phyloP scores from a whole-genome alignment of 2,113 vertebrate species.

The Bagarius yarrelli region DNA sequence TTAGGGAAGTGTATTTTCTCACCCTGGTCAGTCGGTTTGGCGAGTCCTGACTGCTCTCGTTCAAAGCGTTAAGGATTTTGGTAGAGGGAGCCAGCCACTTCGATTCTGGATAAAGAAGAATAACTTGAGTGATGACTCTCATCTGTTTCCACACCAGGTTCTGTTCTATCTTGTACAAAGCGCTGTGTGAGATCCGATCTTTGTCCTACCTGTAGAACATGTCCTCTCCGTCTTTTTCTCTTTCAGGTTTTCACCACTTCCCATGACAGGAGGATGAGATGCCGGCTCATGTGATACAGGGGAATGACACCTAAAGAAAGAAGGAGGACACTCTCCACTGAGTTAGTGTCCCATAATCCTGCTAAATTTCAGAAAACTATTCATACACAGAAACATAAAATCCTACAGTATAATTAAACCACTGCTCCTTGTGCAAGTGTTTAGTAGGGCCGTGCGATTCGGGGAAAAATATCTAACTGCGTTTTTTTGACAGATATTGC shows the following conservation, averaged over 20 bases:
- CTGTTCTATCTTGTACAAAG: neutral
- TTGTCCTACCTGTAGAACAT: constrained; percentile 77
- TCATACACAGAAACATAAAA: too few relatives aligned
- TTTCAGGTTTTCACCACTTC: constrained; percentile 79
- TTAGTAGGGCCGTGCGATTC: too few relatives aligned
- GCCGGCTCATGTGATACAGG: constrained; percentile 83
- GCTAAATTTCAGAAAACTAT: neutral
- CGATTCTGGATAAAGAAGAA: constrained; percentile 71
- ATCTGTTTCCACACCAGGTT: neutral
- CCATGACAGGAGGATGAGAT: constrained; percentile 60
- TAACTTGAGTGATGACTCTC: constrained; percentile 5
- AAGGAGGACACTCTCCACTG: neutral
- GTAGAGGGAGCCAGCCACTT: constrained; percentile 89
- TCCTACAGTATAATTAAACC: too few relatives aligned
- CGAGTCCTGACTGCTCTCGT: constrained; percentile 86
- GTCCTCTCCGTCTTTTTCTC: constrained; percentile 86
- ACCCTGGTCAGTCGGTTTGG: constrained; percentile 90
- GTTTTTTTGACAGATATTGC: too few relatives aligned
- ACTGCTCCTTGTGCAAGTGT: too few relatives aligned
- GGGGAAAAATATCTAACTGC: too few relatives aligned
- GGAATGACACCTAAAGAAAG: constrained; percentile 81
- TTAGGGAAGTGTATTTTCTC: constrained; percentile 57
- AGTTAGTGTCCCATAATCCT: neutral
- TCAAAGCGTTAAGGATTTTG: constrained; percentile 88
- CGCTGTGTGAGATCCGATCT: neutral